phyloP scores from a whole-genome alignment of 2,888 invertebrate species.

The Temnothorax unifasciatus region DNA sequence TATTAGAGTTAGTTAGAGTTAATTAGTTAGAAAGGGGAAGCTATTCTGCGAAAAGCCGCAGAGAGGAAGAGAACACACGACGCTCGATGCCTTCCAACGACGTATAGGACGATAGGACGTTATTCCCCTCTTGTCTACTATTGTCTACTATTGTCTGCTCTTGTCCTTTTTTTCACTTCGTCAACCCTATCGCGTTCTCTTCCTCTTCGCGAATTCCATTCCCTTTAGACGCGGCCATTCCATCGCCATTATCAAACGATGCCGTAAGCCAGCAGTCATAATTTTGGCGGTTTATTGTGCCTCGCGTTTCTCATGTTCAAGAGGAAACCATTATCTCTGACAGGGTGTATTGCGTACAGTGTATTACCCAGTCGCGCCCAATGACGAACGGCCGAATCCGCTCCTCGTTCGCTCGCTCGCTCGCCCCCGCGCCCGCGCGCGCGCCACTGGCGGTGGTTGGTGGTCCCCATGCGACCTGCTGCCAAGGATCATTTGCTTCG shows the following conservation, averaged over 20 bases:
- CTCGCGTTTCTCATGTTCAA: constrained; percentile 78
- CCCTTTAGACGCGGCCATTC: constrained; percentile 60
- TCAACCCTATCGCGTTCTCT: constrained; percentile 10
- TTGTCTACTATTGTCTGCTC: background rate
- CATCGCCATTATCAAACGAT: constrained; percentile 63
- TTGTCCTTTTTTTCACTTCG: constrained; percentile 14
- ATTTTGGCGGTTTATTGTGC: constrained; percentile 80
- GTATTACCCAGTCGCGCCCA: constrained; percentile 80
- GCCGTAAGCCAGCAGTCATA: constrained; percentile 77
- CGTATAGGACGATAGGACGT: background rate
- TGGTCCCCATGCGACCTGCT: constrained; percentile 69
- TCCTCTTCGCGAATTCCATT: constrained; percentile 40
- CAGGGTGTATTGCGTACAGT: constrained; percentile 80
- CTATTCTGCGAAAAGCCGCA: background rate
- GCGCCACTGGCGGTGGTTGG: constrained; percentile 55
- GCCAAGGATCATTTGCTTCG: constrained; percentile 77
- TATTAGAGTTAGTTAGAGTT: constrained; percentile 24
- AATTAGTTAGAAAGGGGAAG: constrained; percentile 22
- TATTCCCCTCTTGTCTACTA: constrained; percentile 16
- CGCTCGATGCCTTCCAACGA: background rate
- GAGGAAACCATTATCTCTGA: constrained; percentile 80
- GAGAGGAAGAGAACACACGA: background rate
- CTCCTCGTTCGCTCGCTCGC: constrained; percentile 70
- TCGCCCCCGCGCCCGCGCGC: background rate
- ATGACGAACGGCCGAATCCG: constrained; percentile 79